Base-by-base conservation (phyloP, 1,140 invertebrate species). In the Amyelois transitella region DNA sequence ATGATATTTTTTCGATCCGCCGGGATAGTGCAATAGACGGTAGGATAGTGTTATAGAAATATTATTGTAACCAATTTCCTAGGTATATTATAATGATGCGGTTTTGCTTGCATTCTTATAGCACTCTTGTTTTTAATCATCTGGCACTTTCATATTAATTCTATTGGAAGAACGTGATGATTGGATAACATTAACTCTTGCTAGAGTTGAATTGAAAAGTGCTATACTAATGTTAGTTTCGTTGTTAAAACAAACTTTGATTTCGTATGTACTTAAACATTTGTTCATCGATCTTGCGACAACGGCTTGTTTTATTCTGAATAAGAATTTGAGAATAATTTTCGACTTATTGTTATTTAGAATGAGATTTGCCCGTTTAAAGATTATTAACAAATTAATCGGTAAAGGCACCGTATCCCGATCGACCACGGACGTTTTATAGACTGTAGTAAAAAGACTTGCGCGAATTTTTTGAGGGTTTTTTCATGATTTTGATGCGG, bases 371-470 rank as follows among this genome's bases (percentile, higher is more conserved):
- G 32, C 32, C 32, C 17, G 6, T 38, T 38, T 38, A 12, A 6
- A 38, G 17, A 14, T 5, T 38, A 14, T 3, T 24, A 38, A 3
- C n/a, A 38, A n/a, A 8, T 38, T 2, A 14, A 38, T 38, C 53
- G 66, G 60, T 44, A 50, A n/a, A 58, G 73, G 70, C 64, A 65
- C 66, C 72, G 73, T 82, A 80, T 82, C 81, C 79, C 75, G 69
- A 83, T 68, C 75, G 77, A 83, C 76, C 83, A 84, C 81, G 75
- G 72, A 79, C 72, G 72, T 67, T 49, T 50, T 66, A 72, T 79
- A 81, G 83, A 84, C 83, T 84, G 81, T 83, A 83, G 77, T 71
- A 64, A 81, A 82, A 86, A 82, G 80, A 86, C 81, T 84, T 80
- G 75, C 75, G 73, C 69, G 79, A 70, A 81, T 76, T 84, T 84